A percentile compares a stretch with the other conserved stretches of the same genome.
phyloP scores from a whole-genome alignment of 2,797 vertebrate genomes.

The Buceros bicornis region DNA sequence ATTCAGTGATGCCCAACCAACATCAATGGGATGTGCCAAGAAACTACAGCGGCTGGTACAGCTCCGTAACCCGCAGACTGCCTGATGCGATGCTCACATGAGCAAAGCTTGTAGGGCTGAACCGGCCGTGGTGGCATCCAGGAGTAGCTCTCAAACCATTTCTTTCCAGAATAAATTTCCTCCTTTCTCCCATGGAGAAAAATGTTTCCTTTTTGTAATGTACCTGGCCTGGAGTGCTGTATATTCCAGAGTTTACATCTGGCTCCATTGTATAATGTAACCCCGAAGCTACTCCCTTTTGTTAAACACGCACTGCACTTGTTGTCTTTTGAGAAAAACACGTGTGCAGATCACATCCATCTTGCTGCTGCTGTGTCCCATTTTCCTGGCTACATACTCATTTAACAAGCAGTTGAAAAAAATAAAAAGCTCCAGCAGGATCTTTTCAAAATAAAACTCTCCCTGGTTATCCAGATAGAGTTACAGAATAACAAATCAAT shows the following conservation, averaged over 20 bases:
- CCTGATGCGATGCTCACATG: fast-evolving
- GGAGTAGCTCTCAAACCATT: neutral
- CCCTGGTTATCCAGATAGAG: neutral
- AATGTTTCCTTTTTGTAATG: neutral
- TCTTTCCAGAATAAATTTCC: neutral
- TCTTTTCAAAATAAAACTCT: slow-evolving; percentile 59
- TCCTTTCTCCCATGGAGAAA: neutral
- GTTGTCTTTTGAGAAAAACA: slow-evolving; percentile 43
- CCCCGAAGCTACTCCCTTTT: slow-evolving; percentile 16
- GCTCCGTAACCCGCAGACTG: neutral
- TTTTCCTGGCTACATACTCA: slow-evolving; percentile 23
- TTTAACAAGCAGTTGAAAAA: neutral
- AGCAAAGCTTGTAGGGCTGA: neutral
- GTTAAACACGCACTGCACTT: neutral
- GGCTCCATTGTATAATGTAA: neutral
- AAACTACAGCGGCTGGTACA: neutral
- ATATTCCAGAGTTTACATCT: neutral
- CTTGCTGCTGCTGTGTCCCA: neutral
- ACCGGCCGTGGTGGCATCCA: neutral
- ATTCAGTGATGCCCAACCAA: neutral
- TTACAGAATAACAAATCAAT: slow-evolving; percentile 14
- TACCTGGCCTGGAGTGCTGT: neutral
- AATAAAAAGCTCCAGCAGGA: neutral
- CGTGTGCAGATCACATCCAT: neutral
- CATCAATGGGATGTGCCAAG: neutral